Base-by-base conservation (phyloP, 1,140 invertebrate genomes). In the Leptonema lineaticorne region DNA sequence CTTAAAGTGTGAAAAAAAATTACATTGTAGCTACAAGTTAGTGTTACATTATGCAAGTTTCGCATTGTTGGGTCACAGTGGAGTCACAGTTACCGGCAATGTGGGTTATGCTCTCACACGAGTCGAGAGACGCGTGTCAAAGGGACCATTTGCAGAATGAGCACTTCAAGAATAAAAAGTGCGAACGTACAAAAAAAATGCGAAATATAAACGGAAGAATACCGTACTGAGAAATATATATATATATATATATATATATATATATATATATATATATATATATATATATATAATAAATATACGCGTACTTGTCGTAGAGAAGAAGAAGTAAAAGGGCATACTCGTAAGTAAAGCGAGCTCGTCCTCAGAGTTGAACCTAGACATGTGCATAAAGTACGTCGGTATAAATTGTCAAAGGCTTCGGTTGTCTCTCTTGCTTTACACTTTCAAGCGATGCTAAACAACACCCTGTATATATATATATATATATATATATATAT, bases 381-480 rank as follows among this genome's bases (percentile, higher is more conserved):
- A 9, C 4, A 11, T 11, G 18, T 53, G 48, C 48, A 53, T 53
- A 53, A 22, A 53, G 48, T 9, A 18, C 26, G 56, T 9, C 11
- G 27, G 4, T 22, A 27, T 30, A 30, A 58, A 58, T 58, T 58
- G 56, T 58, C 56, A 58, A 58, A 58, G 56, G 56, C 24, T 58
- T 53, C 18, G 48, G 11, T 1, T 22, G 28, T 3, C 20, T 41
- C 16, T 9, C 11, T 2, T 4, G 37, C 37, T 4, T 16, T 41
- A 41, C 37, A 14, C 9, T 16, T 14, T 11, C 11, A 9, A 41
- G 37, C 18, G 22, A 11, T 27, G 11, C 29, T 22, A 58, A 58
- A 58, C 56, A 58, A 58, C 24, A 58, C 56, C 18, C 9, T 8
- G n/a, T n/a, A n/a, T n/a, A n/a, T n/a, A n/a, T n/a, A n/a, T n/a